A percentile compares a stretch with the other conserved stretches of the same genome.
These are phyloP conservation scores for Hetaerina americana DNA, from an alignment of 1,140 invertebrate genomes.

Conservation along the genomic window DNA sequence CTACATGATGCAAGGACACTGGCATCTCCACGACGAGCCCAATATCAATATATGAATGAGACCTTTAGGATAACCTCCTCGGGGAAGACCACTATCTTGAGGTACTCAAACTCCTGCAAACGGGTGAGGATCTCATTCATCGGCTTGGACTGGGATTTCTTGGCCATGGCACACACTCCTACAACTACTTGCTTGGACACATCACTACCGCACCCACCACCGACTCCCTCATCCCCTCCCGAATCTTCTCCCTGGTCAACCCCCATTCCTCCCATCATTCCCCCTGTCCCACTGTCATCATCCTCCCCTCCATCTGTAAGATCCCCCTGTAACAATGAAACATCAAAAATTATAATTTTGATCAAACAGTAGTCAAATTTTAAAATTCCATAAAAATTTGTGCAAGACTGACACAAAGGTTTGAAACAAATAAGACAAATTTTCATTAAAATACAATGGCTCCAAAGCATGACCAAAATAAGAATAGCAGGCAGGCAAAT, in stretches of 20 bases:
- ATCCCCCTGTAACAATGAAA: slow-evolving; percentile 21
- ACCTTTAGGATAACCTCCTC: slow-evolving; percentile 91
- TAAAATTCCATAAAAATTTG: no score
- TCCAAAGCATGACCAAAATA: no score
- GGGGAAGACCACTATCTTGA: slow-evolving; percentile 82
- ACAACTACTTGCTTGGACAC: slow-evolving; percentile 73
- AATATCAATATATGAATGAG: slow-evolving; percentile 7
- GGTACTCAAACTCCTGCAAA: slow-evolving; percentile 90
- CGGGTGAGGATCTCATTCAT: slow-evolving; percentile 96
- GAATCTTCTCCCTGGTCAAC: neutral
- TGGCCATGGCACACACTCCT: slow-evolving; percentile 96
- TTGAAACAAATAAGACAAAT: no score
- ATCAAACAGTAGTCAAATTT: no score
- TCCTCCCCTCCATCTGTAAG: slow-evolving; percentile 17
- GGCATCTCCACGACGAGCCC: neutral
- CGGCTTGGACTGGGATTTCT: slow-evolving; percentile 95
- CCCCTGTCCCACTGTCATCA: slow-evolving; percentile 36
- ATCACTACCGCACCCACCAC: neutral
- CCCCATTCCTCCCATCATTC: neutral
- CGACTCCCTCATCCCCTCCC: slow-evolving; percentile 3
- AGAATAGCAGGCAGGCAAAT: no score
- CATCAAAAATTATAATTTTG: no score
- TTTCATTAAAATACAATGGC: no score
- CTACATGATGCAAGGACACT: no score
- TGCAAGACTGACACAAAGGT: no score